Evolutionary conservation across 2,113 vertebrate species (phyloP).

Genomic region (Meleagris gallopavo): DNA sequence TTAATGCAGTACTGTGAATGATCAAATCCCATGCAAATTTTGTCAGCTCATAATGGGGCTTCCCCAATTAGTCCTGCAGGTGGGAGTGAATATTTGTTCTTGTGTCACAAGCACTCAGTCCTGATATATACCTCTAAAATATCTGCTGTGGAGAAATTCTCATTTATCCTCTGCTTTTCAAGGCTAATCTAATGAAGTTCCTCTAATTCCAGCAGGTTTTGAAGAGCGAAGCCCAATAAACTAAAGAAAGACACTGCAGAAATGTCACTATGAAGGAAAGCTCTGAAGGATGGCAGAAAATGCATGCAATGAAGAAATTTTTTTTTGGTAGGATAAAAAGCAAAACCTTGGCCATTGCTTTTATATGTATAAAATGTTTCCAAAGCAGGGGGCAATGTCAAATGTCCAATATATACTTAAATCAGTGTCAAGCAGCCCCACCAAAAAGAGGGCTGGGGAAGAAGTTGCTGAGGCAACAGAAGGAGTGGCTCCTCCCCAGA

Average conservation of each 20-base stretch:
- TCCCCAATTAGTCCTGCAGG: conserved; percentile 13
- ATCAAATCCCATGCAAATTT: conserved; percentile 30
- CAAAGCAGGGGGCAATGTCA: neutral
- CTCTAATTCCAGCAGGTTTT: neutral
- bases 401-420: conserved; percentile 14
- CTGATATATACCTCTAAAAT: neutral
- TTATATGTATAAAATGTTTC: neutral
- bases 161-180: neutral
- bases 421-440: neutral
- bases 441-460: neutral
- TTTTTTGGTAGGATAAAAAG: neutral
- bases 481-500: neutral
- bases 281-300: neutral
- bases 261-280: neutral
- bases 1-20: neutral
- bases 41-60: neutral
- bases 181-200: neutral
- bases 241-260: neutral
- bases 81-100: neutral
- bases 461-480: neutral
- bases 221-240: neutral
- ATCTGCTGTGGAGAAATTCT: neutral
- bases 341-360: neutral
- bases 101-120: neutral
- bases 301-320: neutral